Percentiles rank a stretch among this genome's conserved stretches.
Evolutionary conservation across 2,888 invertebrate genomes (phyloP).

Genomic region (Herminia tarsipennalis): DNA sequence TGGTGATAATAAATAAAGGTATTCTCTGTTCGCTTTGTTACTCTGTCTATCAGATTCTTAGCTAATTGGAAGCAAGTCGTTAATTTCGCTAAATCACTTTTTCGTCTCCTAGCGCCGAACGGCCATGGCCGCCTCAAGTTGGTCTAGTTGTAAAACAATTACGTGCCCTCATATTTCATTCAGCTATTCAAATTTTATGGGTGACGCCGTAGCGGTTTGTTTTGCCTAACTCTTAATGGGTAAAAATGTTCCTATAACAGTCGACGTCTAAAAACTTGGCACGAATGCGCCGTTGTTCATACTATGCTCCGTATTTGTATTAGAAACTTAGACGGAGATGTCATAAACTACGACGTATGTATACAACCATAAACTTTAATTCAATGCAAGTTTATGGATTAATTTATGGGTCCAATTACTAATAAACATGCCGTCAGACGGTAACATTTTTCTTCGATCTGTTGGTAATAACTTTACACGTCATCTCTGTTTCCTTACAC

Average conservation of each 20-base stretch:
- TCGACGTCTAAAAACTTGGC: slow-evolving; percentile 23
- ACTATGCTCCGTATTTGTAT: slow-evolving; percentile 32
- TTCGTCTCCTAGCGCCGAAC: slow-evolving; percentile 58
- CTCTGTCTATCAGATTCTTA: slow-evolving; percentile 51
- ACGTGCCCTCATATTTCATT: slow-evolving; percentile 53
- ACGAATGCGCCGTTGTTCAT: slow-evolving; percentile 6
- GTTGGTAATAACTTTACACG: slow-evolving; percentile 2
- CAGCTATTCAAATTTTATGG: slow-evolving; percentile 51
- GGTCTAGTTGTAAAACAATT: slow-evolving; percentile 51
- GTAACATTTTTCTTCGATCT: slow-evolving; percentile 9
- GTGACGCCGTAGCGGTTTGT: slow-evolving; percentile 24
- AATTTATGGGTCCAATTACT: slow-evolving; percentile 25
- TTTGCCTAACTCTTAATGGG: slow-evolving; percentile 18
- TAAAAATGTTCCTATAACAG: slow-evolving; percentile 16
- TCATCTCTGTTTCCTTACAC: slow-evolving; percentile 7
- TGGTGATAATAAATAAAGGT: background rate
- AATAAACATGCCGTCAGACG: slow-evolving; percentile 12
- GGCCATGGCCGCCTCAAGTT: slow-evolving; percentile 27
- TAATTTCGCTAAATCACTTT: slow-evolving; percentile 71
- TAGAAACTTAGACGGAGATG: slow-evolving; percentile 29
- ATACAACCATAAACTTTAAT: slow-evolving; percentile 23
- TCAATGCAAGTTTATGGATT: slow-evolving; percentile 18
- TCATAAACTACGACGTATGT: slow-evolving; percentile 28
- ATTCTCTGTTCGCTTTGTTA: slow-evolving; percentile 19
- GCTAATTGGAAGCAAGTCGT: slow-evolving; percentile 59